Evolutionary conservation across 1,140 invertebrate genomes (phyloP), one percentile per base, ranked within the genome.

Genomic region (Drosophila chauvacae): DNA sequence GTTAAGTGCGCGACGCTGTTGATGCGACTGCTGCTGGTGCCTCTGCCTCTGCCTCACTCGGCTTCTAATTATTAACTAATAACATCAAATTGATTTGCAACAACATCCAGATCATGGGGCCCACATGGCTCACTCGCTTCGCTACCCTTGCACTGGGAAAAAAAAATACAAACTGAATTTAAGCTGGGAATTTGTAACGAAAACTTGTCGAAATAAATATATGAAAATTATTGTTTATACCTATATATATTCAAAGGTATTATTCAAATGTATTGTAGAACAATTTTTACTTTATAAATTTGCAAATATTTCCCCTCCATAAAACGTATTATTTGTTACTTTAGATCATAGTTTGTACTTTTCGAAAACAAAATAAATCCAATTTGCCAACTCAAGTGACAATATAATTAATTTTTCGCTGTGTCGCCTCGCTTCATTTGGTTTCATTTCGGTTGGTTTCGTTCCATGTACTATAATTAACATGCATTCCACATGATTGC

Each of bases 41-140:
- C 33, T 10, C 51, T 51, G 47, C 47, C 50, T 33, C 28, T 61
- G 64, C 62, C 56, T 23, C 61, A 60, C 73, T 69, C 55, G 75
- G 81, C 69, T 72, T 73, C 70, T 90, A 90, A 90, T 90, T 90
- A 90, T 90, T 90, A 90, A 90, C 85, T 90, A 90, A 90, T 90
- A 90, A 90, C 81, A 90, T 90, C 74, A 90, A 90, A 90, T 90
- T 90, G 85, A 90, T 90, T 90, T 90, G 85, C 85, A 90, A 90
- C 84, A 85, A 85, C 85, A 88, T 71, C 50, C 57, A 59, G 73
- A 77, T 68, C 63, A 68, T 37, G 41, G 60, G 57, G 41, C 55
- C 72, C 62, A 64, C 62, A 66, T 47, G 62, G 48, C 48, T 60
- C 45, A 58, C 47, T 57, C 53, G 72, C 55, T 30, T 72, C 45